Evolutionary conservation across 2,888 invertebrate species (phyloP).

Genomic region (Ennomos fuscantarius): DNA sequence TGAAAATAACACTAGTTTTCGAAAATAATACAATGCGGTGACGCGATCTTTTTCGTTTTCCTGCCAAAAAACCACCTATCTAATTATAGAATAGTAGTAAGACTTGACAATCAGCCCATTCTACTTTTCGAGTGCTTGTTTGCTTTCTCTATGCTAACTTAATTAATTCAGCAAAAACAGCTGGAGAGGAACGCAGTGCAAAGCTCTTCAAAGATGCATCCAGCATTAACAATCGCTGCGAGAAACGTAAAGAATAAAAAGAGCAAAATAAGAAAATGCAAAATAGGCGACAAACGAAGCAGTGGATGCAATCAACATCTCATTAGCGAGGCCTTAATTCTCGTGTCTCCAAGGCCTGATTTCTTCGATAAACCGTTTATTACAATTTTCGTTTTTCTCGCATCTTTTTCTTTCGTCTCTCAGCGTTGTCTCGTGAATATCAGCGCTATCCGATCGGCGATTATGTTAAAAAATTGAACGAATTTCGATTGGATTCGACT

Average conservation of each 20-base stretch:
- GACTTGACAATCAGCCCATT: too few species aligned
- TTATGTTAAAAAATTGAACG: conserved; percentile 70
- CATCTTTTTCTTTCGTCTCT: conserved; percentile 16
- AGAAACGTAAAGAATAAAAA: conserved; percentile 47
- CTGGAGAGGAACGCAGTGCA: conserved; percentile 51
- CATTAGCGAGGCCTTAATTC: conserved; percentile 80
- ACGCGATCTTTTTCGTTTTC: too few species aligned
- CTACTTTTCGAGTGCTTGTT: too few species aligned
- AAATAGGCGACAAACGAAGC: conserved; percentile 70
- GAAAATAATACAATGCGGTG: too few species aligned
- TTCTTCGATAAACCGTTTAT: conserved; percentile 77
- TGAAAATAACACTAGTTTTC: too few species aligned
- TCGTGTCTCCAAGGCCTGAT: conserved; percentile 66
- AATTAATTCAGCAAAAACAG: conserved; percentile 48
- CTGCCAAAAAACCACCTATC: too few species aligned
- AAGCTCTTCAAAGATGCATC: conserved; percentile 65
- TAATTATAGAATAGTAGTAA: too few species aligned
- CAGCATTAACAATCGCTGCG: conserved; percentile 61
- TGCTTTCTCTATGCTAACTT: conserved; percentile 11
- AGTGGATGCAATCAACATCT: conserved; percentile 81
- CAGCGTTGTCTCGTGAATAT: conserved; percentile 64
- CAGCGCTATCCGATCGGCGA: conserved; percentile 63
- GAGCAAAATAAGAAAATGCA: conserved; percentile 59
- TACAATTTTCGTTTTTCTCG: conserved; percentile 60
- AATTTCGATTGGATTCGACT: conserved; percentile 63